Percentiles rank a stretch among this genome's conserved stretches.
phyloP scores from a whole-genome alignment of 2,113 vertebrate genomes.

The Dascyllus trimaculatus region DNA sequence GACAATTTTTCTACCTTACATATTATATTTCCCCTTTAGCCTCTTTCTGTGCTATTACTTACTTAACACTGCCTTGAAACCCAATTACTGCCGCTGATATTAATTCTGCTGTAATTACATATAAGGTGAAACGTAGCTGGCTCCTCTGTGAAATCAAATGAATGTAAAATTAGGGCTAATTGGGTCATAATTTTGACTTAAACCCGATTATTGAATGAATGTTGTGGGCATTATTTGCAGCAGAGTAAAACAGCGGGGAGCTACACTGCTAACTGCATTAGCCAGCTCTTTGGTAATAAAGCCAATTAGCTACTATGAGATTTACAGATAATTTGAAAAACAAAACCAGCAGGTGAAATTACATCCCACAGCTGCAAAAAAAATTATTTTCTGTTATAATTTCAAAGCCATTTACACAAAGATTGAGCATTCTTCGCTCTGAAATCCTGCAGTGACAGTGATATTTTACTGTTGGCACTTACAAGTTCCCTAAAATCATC shows the following conservation, averaged over 20 bases:
- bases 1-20: slow-evolving; percentile 59
- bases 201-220: slow-evolving; percentile 77
- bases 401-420: slow-evolving; percentile 7
- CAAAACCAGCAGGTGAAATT: slow-evolving; percentile 35
- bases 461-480: not conserved
- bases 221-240: slow-evolving; percentile 66
- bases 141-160: slow-evolving; percentile 74
- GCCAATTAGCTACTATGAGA: slow-evolving; percentile 53
- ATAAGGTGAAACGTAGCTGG: slow-evolving; percentile 68
- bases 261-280: slow-evolving; percentile 74
- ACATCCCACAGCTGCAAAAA: slow-evolving; percentile 10
- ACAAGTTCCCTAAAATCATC: slow-evolving; percentile 1
- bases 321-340: slow-evolving; percentile 37
- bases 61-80: slow-evolving; percentile 77
- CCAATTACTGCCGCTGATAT: slow-evolving; percentile 81
- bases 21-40: slow-evolving; percentile 64
- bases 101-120: slow-evolving; percentile 82
- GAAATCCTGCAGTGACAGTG: not conserved
- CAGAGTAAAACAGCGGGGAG: slow-evolving; percentile 65
- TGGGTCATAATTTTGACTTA: slow-evolving; percentile 82
- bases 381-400: not conserved
- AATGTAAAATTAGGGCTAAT: slow-evolving; percentile 76
- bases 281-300: slow-evolving; percentile 52
- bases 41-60: slow-evolving; percentile 72
- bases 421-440: not conserved